These are phyloP conservation scores for Drosophila pallidifrons DNA, from an alignment of 1,140 invertebrate species.

Conservation along the genomic window DNA sequence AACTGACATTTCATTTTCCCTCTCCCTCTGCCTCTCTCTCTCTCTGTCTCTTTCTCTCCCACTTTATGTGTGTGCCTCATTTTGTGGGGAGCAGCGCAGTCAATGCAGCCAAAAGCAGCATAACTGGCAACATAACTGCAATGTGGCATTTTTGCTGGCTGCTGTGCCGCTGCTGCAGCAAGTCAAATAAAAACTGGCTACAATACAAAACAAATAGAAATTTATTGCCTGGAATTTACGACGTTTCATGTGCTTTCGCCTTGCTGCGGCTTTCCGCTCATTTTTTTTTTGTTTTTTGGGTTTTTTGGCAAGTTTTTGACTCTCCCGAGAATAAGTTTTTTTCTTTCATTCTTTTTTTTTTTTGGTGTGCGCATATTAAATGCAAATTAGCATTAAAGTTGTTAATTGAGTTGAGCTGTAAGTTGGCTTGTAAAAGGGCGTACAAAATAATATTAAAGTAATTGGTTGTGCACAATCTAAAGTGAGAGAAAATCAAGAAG, in stretches of 20 bases:
- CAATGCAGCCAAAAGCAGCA: conserved; percentile 13
- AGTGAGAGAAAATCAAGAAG: no score
- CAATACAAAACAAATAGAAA: conserved; percentile 78
- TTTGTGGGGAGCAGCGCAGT: background rate
- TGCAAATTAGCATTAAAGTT: conserved; percentile 26
- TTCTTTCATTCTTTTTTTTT: conserved; percentile 6
- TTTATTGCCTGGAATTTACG: conserved; percentile 84
- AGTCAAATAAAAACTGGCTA: conserved; percentile 57
- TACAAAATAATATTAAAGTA: no score
- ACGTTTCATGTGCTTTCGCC: conserved; percentile 45
- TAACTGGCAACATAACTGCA: conserved; percentile 27
- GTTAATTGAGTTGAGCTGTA: conserved; percentile 11
- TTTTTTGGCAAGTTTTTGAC: conserved; percentile 1
- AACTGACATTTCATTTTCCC: conserved; percentile 38
- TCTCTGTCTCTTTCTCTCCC: background rate
- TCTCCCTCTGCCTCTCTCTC: background rate
- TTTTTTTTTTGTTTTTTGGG: background rate
- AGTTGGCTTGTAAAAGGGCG: background rate
- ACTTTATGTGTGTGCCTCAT: conserved; percentile 1
- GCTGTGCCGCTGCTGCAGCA: background rate
- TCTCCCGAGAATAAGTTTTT: background rate
- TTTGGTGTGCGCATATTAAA: conserved; percentile 3
- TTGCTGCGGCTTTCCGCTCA: background rate
- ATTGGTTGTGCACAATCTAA: no score
- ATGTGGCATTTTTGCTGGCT: conserved; percentile 8